phyloP scores from a whole-genome alignment of 2,797 vertebrate genomes.

The Tarsius wallacei region DNA sequence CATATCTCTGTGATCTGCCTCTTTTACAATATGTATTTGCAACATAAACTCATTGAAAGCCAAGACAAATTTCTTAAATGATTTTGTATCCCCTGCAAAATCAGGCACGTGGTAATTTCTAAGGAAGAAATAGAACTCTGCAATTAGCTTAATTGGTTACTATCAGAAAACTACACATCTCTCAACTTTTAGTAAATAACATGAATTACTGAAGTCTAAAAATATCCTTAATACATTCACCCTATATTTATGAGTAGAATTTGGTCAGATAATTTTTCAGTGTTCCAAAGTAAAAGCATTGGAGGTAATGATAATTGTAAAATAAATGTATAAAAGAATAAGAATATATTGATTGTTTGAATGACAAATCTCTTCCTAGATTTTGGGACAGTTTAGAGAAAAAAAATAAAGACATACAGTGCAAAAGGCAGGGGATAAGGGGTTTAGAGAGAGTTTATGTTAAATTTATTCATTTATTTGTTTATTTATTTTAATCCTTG shows the following conservation, averaged over 20 bases:
- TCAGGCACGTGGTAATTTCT: background rate
- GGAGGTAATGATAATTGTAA: background rate
- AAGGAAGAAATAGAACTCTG: background rate
- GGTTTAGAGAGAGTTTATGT: no score
- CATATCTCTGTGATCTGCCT: background rate
- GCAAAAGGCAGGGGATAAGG: background rate
- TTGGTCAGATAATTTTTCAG: background rate
- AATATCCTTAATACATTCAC: background rate
- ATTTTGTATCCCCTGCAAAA: background rate
- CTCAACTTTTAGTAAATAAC: background rate
- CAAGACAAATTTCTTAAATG: background rate
- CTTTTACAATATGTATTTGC: background rate
- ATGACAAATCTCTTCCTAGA: background rate
- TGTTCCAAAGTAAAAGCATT: background rate
- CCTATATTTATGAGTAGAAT: background rate
- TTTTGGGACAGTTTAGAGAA: background rate
- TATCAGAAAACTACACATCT: background rate
- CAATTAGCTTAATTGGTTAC: conserved; percentile 13
- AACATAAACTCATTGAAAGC: background rate
- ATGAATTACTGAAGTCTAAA: background rate
- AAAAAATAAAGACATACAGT: background rate
- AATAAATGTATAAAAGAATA: background rate
- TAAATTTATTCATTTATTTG: no score
- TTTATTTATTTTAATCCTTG: background rate
- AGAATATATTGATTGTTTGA: background rate